Conservation (phyloP, 1,140 invertebrate species). For the Drosophila oshimai region DNA sequence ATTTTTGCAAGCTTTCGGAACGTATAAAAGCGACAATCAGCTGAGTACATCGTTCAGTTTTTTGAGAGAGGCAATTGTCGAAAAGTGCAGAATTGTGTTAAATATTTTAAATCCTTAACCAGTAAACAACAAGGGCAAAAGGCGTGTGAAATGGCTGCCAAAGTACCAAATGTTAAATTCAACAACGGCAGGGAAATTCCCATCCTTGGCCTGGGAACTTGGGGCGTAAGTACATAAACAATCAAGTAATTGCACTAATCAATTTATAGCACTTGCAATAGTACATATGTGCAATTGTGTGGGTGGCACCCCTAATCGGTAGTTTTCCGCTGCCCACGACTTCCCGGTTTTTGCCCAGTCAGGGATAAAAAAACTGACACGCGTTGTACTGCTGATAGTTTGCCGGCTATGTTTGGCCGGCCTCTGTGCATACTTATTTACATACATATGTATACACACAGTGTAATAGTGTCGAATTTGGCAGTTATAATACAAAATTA, state of each 20-base stretch:
- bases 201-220: slow-evolving; percentile 90
- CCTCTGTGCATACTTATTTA: neutral
- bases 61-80: neutral
- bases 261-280: neutral
- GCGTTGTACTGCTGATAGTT: slow-evolving; percentile 33
- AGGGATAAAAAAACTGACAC: slow-evolving; percentile 7
- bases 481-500: neutral
- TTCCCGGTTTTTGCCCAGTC: slow-evolving; percentile 20
- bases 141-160: slow-evolving; percentile 39
- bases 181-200: slow-evolving; percentile 88
- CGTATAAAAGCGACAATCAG: slow-evolving; percentile 57
- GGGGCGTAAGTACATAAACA: slow-evolving; percentile 87
- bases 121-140: neutral
- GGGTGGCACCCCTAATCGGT: slow-evolving; percentile 6
- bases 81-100: neutral
- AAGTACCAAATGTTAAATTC: slow-evolving; percentile 84
- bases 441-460: neutral
- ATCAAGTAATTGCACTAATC: slow-evolving; percentile 1
- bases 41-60: slow-evolving; percentile 41
- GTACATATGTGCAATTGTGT: neutral
- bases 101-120: slow-evolving; percentile 8
- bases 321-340: slow-evolving; percentile 51
- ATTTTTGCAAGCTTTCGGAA: slow-evolving; percentile 11
- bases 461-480: neutral
- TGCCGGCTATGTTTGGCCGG: slow-evolving; percentile 25